A percentile compares a stretch with the other conserved stretches of the same genome.
phyloP scores from a whole-genome alignment of 2,113 vertebrate genomes.

The Cyprinodon brontotheroides region DNA sequence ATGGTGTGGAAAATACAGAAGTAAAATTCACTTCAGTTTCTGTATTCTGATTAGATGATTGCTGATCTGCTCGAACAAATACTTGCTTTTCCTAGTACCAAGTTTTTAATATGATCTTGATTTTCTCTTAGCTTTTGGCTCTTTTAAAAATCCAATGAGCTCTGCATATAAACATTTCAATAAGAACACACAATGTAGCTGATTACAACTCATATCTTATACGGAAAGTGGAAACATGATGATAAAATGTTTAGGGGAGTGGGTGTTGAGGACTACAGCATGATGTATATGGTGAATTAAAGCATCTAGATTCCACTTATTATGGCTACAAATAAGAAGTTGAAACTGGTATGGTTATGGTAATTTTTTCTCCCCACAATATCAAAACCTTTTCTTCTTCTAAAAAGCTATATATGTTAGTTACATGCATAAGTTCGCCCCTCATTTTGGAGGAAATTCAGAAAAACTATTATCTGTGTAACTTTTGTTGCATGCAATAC shows the following conservation, averaged over 20 bases:
- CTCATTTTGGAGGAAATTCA: not conserved
- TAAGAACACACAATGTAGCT: not conserved
- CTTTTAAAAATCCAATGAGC: not conserved
- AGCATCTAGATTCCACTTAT: conserved; percentile 41
- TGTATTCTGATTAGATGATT: not conserved
- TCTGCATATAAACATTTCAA: conserved; percentile 19
- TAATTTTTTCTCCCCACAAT: not conserved
- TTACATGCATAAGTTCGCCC: not conserved
- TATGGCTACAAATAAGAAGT: conserved; percentile 30
- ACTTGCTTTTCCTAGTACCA: not conserved
- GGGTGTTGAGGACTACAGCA: conserved; percentile 24
- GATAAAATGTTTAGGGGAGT: conserved; percentile 46
- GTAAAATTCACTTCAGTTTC: not conserved
- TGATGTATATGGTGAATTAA: conserved; percentile 48
- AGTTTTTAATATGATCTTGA: not conserved
- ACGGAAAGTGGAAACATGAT: conserved; percentile 58
- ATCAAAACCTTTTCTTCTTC: not conserved
- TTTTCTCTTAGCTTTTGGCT: not conserved
- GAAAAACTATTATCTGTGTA: not conserved
- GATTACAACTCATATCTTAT: conserved; percentile 36
- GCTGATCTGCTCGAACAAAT: not conserved
- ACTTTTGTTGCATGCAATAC: not conserved
- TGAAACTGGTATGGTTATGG: not conserved
- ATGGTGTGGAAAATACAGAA: conserved; percentile 45
- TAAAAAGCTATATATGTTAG: not conserved